A percentile compares a stretch with the other conserved stretches of the same genome.
These are phyloP conservation scores for Cephus rjabovi DNA, from an alignment of 2,888 invertebrate species.

Conservation along the genomic window DNA sequence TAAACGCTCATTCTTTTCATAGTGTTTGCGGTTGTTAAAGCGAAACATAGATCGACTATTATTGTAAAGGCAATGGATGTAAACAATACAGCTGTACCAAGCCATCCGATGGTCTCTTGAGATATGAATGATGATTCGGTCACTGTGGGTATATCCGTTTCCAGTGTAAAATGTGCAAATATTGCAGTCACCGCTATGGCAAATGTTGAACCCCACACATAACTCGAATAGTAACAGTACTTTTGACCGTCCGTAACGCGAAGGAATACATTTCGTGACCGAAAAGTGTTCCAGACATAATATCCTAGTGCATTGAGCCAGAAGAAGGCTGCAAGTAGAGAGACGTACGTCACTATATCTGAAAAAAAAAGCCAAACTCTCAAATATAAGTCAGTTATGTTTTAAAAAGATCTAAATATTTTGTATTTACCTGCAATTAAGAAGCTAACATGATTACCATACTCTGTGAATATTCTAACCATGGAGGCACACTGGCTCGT, in stretches of 20 bases:
- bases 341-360: slow-evolving; percentile 83
- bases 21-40: slow-evolving; percentile 81
- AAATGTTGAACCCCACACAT: slow-evolving; percentile 82
- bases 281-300: slow-evolving; percentile 90
- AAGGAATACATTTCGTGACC: slow-evolving; percentile 86
- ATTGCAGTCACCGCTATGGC: slow-evolving; percentile 80
- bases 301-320: slow-evolving; percentile 89
- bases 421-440: slow-evolving; percentile 77
- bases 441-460: slow-evolving; percentile 83
- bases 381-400: not conserved
- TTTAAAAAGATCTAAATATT: slow-evolving; percentile 5
- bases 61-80: slow-evolving; percentile 85
- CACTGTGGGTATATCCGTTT: slow-evolving; percentile 72
- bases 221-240: slow-evolving; percentile 87
- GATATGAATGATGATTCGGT: slow-evolving; percentile 64
- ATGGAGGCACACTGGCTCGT: slow-evolving; percentile 82
- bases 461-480: slow-evolving; percentile 83
- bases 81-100: slow-evolving; percentile 86
- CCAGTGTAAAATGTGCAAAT: slow-evolving; percentile 84
- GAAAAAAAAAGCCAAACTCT: slow-evolving; percentile 59
- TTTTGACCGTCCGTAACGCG: slow-evolving; percentile 87
- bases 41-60: slow-evolving; percentile 82
- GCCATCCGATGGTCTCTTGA: slow-evolving; percentile 83
- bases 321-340: slow-evolving; percentile 84
- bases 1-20: slow-evolving; percentile 86